Percentiles rank a stretch among this genome's conserved stretches.
Conservation (phyloP, 2,797 vertebrate genomes). For the Phalanger gymnotis region DNA sequence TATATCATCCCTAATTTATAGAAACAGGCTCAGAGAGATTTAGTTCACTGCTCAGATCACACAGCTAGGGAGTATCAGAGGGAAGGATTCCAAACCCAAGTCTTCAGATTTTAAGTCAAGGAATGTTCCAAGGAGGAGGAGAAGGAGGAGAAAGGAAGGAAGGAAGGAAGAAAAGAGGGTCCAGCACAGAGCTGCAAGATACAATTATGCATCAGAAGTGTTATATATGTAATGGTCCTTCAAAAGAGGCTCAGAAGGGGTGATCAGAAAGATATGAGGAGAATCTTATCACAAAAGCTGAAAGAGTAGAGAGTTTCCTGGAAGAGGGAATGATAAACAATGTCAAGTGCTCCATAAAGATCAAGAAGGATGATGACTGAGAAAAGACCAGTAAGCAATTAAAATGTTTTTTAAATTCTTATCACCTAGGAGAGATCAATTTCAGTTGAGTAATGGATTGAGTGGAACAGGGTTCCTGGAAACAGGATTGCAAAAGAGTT, state of each 20-base stretch:
- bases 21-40: not conserved
- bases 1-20: not conserved
- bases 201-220: not conserved
- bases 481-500: not conserved
- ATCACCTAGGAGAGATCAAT: not conserved
- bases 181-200: not conserved
- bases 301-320: not conserved
- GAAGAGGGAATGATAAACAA: not conserved
- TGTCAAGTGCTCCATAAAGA: not conserved
- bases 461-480: not conserved
- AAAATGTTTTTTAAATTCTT: too few relatives aligned
- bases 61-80: not conserved
- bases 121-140: too few relatives aligned
- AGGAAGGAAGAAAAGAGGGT: not conserved
- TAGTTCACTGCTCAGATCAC: not conserved
- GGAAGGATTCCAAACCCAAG: not conserved
- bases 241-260: not conserved
- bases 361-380: not conserved
- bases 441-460: not conserved
- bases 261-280: not conserved
- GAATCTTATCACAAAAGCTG: not conserved
- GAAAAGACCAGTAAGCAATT: not conserved
- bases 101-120: not conserved
- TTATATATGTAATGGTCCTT: not conserved
- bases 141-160: too few relatives aligned